A percentile compares a stretch with the other conserved stretches of the same genome.
Evolutionary conservation across 2,888 invertebrate species (phyloP).

Genomic region (Rugalucina vietnamica): DNA sequence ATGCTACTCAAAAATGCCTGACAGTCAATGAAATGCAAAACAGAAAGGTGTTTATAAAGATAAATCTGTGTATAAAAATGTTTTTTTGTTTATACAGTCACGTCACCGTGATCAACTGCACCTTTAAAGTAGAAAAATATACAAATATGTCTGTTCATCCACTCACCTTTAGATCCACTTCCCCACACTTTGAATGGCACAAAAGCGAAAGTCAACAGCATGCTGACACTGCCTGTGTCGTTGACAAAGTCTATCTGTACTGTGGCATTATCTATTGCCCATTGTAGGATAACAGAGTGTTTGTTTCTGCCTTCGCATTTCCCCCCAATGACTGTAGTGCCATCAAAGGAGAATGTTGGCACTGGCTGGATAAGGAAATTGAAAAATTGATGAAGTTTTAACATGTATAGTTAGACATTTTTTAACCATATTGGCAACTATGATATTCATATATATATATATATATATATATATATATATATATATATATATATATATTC

Average conservation of each 20-base stretch:
- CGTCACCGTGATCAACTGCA: too few species aligned
- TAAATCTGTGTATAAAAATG: too few species aligned
- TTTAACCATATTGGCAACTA: too few species aligned
- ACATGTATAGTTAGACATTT: too few species aligned
- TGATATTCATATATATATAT: not conserved
- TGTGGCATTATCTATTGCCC: conserved; percentile 25
- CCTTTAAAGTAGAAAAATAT: too few species aligned
- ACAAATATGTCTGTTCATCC: too few species aligned
- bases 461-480: conserved; percentile 1
- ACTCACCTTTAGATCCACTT: not conserved
- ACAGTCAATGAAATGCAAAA: too few species aligned
- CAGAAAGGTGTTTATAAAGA: too few species aligned
- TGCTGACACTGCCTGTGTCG: not conserved
- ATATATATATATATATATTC: not conserved
- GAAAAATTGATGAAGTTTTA: too few species aligned
- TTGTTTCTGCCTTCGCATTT: not conserved
- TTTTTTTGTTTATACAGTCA: too few species aligned
- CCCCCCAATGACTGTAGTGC: not conserved
- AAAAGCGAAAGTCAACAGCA: conserved; percentile 26
- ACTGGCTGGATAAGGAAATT: not conserved
- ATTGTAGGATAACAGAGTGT: not conserved
- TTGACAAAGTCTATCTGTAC: conserved; percentile 19
- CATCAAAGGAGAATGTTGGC: not conserved
- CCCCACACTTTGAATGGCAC: conserved; percentile 22
- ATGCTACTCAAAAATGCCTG: too few species aligned